Evolutionary conservation across 92 coral and sea anemone species (phyloP).

Genomic region (Metridium senile): DNA sequence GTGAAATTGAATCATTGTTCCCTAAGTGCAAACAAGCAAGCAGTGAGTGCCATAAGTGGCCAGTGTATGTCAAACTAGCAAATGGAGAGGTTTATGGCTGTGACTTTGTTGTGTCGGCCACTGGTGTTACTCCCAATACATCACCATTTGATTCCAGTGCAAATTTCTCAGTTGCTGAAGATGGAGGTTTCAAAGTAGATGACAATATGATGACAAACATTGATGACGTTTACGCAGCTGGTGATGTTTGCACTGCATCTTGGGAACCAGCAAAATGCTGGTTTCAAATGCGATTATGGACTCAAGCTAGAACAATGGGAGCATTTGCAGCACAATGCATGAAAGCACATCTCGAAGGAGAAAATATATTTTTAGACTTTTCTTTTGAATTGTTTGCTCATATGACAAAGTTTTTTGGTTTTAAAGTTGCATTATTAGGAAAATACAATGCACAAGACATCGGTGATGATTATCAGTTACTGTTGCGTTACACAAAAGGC

Average conservation of each 20-base stretch:
- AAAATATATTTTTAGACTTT: constrained; percentile 75
- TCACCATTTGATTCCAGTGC: constrained; percentile 63
- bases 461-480: constrained; percentile 72
- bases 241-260: constrained; percentile 88
- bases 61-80: constrained; percentile 69
- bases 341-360: constrained; percentile 52
- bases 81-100: constrained; percentile 85
- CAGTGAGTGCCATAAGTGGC: constrained; percentile 48
- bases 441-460: constrained; percentile 85
- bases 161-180: constrained; percentile 65
- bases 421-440: constrained; percentile 85
- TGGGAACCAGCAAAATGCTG: constrained; percentile 91
- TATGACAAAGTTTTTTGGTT: constrained; percentile 91
- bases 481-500: constrained; percentile 82
- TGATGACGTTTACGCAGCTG: constrained; percentile 90
- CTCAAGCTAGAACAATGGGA: constrained; percentile 97
- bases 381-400: constrained; percentile 94
- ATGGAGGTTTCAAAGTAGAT: constrained; percentile 88
- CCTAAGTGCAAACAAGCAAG: constrained; percentile 16
- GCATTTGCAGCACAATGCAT: constrained; percentile 91
- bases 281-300: constrained; percentile 99
- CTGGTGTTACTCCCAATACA: constrained; percentile 85
- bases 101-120: constrained; percentile 91
- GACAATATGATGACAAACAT: constrained; percentile 76
- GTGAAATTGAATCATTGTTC: constrained; percentile 29